A percentile compares a stretch with the other conserved stretches of the same genome.
These are phyloP conservation scores for Elgaria multicarinata DNA, from an alignment of 2,113 vertebrate species.

Conservation along the genomic window DNA sequence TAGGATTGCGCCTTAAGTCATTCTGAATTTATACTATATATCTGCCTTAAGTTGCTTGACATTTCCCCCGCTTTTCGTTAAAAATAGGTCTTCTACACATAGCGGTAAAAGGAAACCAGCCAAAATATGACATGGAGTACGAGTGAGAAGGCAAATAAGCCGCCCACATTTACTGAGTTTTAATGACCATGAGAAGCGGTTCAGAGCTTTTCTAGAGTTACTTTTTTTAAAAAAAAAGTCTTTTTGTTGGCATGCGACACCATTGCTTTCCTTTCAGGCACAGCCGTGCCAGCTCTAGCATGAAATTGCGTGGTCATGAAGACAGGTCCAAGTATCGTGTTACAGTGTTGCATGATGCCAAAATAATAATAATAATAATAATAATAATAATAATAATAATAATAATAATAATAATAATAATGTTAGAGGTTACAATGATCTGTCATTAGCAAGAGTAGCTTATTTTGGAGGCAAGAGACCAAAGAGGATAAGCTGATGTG, in stretches of 20 bases:
- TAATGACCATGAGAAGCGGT: not conserved
- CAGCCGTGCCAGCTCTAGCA: not conserved
- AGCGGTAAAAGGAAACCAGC: not conserved
- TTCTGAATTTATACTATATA: too few relatives aligned
- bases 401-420: too few relatives aligned
- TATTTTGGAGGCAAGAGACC: not conserved
- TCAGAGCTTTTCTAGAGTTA: not conserved
- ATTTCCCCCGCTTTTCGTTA: too few relatives aligned
- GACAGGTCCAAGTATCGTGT: not conserved
- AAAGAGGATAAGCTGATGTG: not conserved
- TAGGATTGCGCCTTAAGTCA: too few relatives aligned
- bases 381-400: too few relatives aligned
- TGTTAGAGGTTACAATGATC: not conserved
- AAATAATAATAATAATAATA: too few relatives aligned
- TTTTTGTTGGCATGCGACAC: not conserved
- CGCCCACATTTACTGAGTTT: not conserved
- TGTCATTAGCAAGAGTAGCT: not conserved
- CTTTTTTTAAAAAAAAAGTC: not conserved
- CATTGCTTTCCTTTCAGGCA: not conserved
- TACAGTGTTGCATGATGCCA: not conserved
- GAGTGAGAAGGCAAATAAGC: not conserved
- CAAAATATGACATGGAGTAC: not conserved
- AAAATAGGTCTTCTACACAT: too few relatives aligned
- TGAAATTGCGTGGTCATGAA: not conserved
- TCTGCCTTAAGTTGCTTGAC: too few relatives aligned